Evolutionary conservation across 2,888 invertebrate species (phyloP).

Genomic region (Limnephilus marmoratus): DNA sequence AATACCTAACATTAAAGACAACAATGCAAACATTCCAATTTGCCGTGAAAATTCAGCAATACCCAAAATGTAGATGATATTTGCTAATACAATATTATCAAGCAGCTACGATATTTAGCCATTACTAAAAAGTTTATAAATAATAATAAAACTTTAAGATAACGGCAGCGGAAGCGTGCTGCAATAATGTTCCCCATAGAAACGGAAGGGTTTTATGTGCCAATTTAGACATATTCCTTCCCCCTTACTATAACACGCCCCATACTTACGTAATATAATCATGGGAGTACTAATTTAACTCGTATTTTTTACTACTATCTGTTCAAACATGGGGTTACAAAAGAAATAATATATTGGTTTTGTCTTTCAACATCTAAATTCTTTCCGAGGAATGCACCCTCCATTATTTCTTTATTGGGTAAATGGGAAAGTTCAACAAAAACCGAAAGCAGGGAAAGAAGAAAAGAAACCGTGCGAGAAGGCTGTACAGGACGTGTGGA

Average conservation of each 20-base stretch:
- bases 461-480: not conserved
- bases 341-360: not conserved
- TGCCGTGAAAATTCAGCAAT: too few species aligned
- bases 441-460: conserved; percentile 15
- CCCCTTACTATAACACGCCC: not conserved
- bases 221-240: not conserved
- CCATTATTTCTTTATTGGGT: not conserved
- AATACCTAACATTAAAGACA: too few species aligned
- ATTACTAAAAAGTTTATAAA: too few species aligned
- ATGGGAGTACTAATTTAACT: not conserved
- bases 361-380: not conserved
- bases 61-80: too few species aligned
- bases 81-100: too few species aligned
- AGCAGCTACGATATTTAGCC: too few species aligned
- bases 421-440: conserved; percentile 23
- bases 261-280: not conserved
- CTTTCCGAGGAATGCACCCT: not conserved
- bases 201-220: not conserved
- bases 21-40: too few species aligned
- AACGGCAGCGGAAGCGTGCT: not conserved
- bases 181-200: not conserved
- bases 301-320: not conserved
- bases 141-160: too few species aligned
- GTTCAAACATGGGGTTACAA: not conserved
- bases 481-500: conserved; percentile 29